A percentile compares a stretch with the other conserved stretches of the same genome.
phyloP scores from a whole-genome alignment of 2,113 vertebrate species.

The Felis chaus region DNA sequence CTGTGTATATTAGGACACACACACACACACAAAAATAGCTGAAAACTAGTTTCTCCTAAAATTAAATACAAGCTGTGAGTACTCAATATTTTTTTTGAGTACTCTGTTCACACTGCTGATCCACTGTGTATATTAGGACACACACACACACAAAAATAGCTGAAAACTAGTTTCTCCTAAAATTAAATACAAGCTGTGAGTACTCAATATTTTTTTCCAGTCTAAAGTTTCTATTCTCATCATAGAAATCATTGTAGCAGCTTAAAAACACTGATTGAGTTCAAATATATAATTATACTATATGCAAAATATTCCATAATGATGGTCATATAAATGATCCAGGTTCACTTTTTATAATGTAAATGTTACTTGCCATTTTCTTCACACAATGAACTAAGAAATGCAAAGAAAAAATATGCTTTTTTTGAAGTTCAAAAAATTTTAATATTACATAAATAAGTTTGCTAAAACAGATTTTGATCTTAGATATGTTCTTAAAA shows the following conservation, averaged over 20 bases:
- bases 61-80: neutral
- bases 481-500: neutral
- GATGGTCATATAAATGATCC: neutral
- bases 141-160: too few species aligned
- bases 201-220: neutral
- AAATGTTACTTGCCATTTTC: neutral
- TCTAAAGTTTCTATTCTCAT: neutral
- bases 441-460: neutral
- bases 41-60: neutral
- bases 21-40: neutral
- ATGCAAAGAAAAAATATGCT: neutral
- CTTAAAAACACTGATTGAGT: neutral
- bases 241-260: too few species aligned
- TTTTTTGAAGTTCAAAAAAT: neutral
- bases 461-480: neutral
- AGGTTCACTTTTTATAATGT: neutral
- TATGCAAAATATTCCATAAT: neutral
- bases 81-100: neutral
- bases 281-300: neutral
- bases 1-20: neutral
- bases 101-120: too few species aligned
- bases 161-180: neutral
- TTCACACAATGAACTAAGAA: neutral
- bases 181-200: neutral
- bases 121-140: too few species aligned